Conservation (phyloP, 1,140 invertebrate genomes). For the Vollenhovia emeryi region DNA sequence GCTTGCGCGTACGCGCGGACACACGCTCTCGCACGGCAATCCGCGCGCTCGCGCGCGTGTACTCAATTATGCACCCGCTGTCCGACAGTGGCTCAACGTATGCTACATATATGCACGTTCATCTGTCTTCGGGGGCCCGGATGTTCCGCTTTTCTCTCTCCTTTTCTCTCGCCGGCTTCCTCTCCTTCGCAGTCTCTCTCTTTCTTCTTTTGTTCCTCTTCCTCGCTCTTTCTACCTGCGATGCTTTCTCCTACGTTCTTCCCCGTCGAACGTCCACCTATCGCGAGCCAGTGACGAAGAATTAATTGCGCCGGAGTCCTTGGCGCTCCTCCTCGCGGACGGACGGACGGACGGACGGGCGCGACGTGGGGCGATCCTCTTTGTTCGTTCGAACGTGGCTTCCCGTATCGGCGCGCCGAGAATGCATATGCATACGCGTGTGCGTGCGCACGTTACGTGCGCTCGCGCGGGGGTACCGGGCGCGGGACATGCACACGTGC, state of each 20-base stretch:
- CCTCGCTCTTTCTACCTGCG: conserved; percentile 38
- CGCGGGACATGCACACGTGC: conserved; percentile 33
- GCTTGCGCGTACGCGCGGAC: background rate
- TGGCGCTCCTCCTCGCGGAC: conserved; percentile 69
- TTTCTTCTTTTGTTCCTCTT: conserved; percentile 4
- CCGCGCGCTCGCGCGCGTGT: background rate
- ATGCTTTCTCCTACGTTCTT: conserved; percentile 31
- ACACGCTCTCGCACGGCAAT: background rate
- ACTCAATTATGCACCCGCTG: conserved; percentile 62
- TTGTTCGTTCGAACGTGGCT: conserved; percentile 64
- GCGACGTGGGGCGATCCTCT: conserved; percentile 66
- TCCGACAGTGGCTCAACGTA: conserved; percentile 63
- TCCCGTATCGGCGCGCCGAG: conserved; percentile 64
- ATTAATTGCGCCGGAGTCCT: conserved; percentile 73
- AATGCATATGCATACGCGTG: background rate
- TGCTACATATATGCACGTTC: conserved; percentile 54
- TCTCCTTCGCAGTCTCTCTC: background rate
- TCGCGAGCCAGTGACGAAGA: conserved; percentile 71
- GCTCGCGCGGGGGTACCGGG: conserved; percentile 57
- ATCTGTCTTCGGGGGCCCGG: conserved; percentile 68
- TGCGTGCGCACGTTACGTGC: background rate
- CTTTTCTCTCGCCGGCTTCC: conserved; percentile 4
- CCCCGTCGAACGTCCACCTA: conserved; percentile 51
- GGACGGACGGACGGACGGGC: conserved; percentile 34
- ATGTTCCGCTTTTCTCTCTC: conserved; percentile 61